phyloP scores from a whole-genome alignment of 1,140 invertebrate genomes.

The Megathymus violae region DNA sequence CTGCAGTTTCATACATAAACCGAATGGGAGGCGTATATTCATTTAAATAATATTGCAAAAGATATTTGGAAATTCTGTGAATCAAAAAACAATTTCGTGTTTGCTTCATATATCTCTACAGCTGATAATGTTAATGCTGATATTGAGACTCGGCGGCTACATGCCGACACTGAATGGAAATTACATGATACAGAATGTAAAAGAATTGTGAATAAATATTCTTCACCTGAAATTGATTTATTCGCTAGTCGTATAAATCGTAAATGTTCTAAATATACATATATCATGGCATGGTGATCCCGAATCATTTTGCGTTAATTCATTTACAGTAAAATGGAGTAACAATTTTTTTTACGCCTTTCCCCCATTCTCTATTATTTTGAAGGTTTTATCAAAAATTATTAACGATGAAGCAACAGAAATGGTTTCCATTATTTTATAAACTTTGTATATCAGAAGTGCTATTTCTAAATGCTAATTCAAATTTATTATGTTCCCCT shows the following conservation, averaged over 20 bases:
- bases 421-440: conserved; percentile 35
- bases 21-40: background rate
- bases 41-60: background rate
- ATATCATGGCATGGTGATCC: conserved; percentile 39
- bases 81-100: background rate
- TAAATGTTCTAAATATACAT: conserved; percentile 36
- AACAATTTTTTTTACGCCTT: conserved; percentile 41
- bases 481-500: too few species aligned
- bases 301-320: conserved; percentile 23
- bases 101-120: background rate
- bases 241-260: conserved; percentile 30
- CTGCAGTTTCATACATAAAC: conserved; percentile 9
- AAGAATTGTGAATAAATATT: too few species aligned
- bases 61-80: conserved; percentile 8
- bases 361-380: conserved; percentile 45
- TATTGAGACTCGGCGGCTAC: conserved; percentile 17
- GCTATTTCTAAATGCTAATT: too few species aligned
- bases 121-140: background rate
- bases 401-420: conserved; percentile 32
- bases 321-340: conserved; percentile 34
- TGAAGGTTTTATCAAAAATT: conserved; percentile 34
- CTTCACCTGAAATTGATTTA: conserved; percentile 32
- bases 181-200: too few species aligned
- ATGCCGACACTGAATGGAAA: conserved; percentile 32
- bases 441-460: too few species aligned